These are phyloP conservation scores for Solenopsis invicta DNA, from an alignment of 1,140 invertebrate species.

Conservation along the genomic window DNA sequence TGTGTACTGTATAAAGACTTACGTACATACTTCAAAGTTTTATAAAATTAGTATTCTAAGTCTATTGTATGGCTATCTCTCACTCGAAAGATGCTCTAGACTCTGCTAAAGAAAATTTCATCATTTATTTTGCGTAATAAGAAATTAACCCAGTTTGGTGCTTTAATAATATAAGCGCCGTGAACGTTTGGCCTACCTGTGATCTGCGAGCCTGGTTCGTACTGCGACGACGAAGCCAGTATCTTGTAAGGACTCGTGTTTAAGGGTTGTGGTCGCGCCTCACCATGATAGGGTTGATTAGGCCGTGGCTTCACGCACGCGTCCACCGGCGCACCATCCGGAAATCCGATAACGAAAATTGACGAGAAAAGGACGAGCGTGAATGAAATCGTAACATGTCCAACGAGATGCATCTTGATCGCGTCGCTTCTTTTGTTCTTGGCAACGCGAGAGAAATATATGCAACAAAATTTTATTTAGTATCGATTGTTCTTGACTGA, in stretches of 20 bases:
- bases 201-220: conserved; percentile 90
- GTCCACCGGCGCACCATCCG: conserved; percentile 92
- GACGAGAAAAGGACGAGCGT: conserved; percentile 49
- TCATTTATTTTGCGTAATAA: neutral
- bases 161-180: neutral
- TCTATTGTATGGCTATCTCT: neutral
- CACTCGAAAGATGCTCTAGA: neutral
- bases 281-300: conserved; percentile 92
- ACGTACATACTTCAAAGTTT: neutral
- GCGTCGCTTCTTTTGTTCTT: conserved; percentile 21
- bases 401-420: conserved; percentile 42
- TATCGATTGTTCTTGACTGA: neutral
- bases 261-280: conserved; percentile 89
- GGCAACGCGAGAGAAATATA: neutral
- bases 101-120: neutral
- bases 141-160: neutral
- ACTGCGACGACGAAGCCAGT: conserved; percentile 88
- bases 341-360: conserved; percentile 86
- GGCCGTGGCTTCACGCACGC: conserved; percentile 91
- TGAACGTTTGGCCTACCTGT: conserved; percentile 85
- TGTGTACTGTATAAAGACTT: neutral
- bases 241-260: conserved; percentile 90
- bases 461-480: conserved; percentile 16
- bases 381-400: conserved; percentile 13
- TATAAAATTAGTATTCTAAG: neutral